Base-by-base conservation (phyloP, 2,888 invertebrate genomes). In the Trisateles emortualis region DNA sequence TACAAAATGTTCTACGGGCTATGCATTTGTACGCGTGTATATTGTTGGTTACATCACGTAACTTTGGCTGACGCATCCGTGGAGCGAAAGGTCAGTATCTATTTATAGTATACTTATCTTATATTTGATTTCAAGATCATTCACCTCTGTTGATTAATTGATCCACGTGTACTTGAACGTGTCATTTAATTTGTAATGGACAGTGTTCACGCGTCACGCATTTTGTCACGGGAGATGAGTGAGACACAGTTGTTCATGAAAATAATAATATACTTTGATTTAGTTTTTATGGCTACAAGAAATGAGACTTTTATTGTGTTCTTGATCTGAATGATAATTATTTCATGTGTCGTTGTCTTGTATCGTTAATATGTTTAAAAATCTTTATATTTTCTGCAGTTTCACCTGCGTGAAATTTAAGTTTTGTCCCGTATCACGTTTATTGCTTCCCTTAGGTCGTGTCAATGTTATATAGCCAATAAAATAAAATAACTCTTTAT, bases 81-180 rank as follows among this genome's bases (percentile, higher is more conserved):
- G 48, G 65, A 86, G 77, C 84, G 81, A 92, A 90, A 92, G 90
- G 90, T 90, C 89, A 90, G 76, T 78, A 83, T 84, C 84, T 90
- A 89, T 90, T 85, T 84, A 87, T 86, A 88, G 76, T 66, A 68
- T 72, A 68, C 74, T 77, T 76, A 74, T 81, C 74, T 74, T 70
- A 67, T 73, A 76, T 78, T 77, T 58, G 58, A 71, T 76, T 78
- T 76, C 68, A 80, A 81, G 80, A 81, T 76, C 79, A 54, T 81
- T 83, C 72, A 84, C 81, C 84, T 74, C 60, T 66, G 55, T 50
- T 61, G 55, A 59, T 65, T 70, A 68, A 68, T 49, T 62, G 44
- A 36, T 53, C 44, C 60, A 63, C 62, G 62, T 64, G 59, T 57
- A 61, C 35, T 50, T 48, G 52, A 45, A 40, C 35, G 22, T 56